Evolutionary conservation across 2,797 vertebrate species (phyloP).

Genomic region (Peromyscus aztecus): DNA sequence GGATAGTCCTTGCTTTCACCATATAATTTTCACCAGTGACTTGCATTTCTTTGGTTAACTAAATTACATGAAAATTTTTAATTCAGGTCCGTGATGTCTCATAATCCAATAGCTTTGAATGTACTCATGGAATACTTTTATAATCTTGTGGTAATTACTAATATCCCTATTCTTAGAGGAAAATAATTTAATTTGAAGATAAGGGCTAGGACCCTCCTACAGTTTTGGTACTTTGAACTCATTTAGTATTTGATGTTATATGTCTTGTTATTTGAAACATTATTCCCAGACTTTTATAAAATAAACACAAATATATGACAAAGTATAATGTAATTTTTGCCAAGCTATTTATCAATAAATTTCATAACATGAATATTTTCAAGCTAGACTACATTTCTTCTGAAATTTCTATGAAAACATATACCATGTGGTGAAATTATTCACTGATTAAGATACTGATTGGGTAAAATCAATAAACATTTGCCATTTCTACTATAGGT

Average conservation of each 20-base stretch:
- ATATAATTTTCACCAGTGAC: slow-evolving; percentile 67
- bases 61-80: slow-evolving; percentile 72
- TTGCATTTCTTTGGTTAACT: slow-evolving; percentile 61
- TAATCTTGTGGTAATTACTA: slow-evolving; percentile 63
- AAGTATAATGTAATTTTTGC: not conserved
- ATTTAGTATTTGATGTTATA: slow-evolving; percentile 16
- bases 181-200: slow-evolving; percentile 51
- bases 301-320: slow-evolving; percentile 10
- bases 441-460: not conserved
- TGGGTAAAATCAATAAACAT: not conserved
- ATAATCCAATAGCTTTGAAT: slow-evolving; percentile 56
- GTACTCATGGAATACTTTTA: slow-evolving; percentile 56
- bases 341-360: not conserved
- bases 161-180: slow-evolving; percentile 32
- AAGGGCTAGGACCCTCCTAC: not conserved
- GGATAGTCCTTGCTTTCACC: not conserved
- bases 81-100: slow-evolving; percentile 50
- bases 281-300: not conserved
- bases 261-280: not conserved
- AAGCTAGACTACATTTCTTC: slow-evolving; percentile 6
- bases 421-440: not conserved
- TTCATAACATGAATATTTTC: not conserved
- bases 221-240: not conserved
- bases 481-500: not conserved
- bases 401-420: not conserved